Base-by-base conservation (phyloP, 1,140 invertebrate genomes). In the Diachasmimorpha longicaudata region DNA sequence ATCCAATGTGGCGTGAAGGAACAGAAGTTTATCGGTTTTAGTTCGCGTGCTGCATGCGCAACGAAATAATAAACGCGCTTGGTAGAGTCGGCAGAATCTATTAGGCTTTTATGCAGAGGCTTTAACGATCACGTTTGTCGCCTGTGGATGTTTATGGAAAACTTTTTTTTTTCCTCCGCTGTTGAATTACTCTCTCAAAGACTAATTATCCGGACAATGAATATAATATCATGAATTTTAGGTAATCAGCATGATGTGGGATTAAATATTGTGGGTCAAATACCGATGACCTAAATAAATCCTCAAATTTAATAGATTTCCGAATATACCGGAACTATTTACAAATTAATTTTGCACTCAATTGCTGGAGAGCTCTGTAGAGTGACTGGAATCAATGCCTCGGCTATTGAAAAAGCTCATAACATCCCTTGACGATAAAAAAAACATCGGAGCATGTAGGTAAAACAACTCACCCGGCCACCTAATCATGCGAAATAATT, bases 401-500 rank as follows among this genome's bases (percentile, higher is more conserved):
- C 31, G 31, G 2, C 13, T 10, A 42, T 42, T 42, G 39, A 42
- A 42, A 42, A 52, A 16, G 2, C 14, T 16, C 14, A 52, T 52
- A 68, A 77, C 52, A 21, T 74, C 66, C 46, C 55, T 68, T 39
- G 25, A 70, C 16, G 19, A n/a, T n/a, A n/a, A 66, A 74, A 69
- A 75, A 77, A 72, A 23, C 75, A 75, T 75, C 72, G 72, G 70
- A 55, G 75, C 72, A 66, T 44, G 70, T 48, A 44, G 67, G 66
- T 44, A 70, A 72, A 69, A 75, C 74, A 67, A 72, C 66, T 70
- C 66, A 73, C 14, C 11, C 71, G 44, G 66, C 78, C 83, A 80
- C 81, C 85, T 87, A 87, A 87, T 86, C 86, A 87, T 79, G 83
- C 82, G 79, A 86, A 86, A 87, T 86, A 87, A 88, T 88, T 88